Base-by-base conservation (phyloP, 2,113 vertebrate genomes). In the Solenodon paradoxus region DNA sequence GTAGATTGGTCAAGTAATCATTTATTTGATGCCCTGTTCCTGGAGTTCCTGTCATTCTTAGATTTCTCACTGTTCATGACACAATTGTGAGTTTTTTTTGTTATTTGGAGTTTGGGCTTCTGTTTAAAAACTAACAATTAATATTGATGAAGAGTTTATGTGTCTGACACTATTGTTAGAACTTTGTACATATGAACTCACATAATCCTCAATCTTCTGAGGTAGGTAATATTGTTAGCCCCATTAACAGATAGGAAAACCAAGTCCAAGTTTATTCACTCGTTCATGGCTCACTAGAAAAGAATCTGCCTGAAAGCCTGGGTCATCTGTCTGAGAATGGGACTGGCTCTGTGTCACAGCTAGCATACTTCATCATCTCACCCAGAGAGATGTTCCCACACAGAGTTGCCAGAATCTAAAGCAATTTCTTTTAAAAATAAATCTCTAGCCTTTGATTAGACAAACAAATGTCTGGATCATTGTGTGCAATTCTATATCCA, bases 401-500 rank as follows among this genome's bases (percentile, higher is more conserved):
- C 26, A 51, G 72, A 78, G 8, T n/a, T 78, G 17, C 38, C 78
- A 87, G 57, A 6, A 9, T 11, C 16, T 66, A 49, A 74, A 82
- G 68, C 30, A 78, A 61, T 45, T 85, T 63, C 68, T 89, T 59
- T 88, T 35, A 81, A 92, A 92, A 83, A 79, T 68, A 74, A 83
- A 53, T 59, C 28, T 84, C 28, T 74, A 61, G 20, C 5, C 17
- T 85, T 81, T 64, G 35, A 75, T 49, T 69, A 81, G 61, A 88
- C 40, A 96, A 72, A 85, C 5, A 11, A 96, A 96, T 28, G 24
- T 66, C 13, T 68, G 47, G 3, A 79, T 94, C 72, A 55, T 63
- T 83, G n/a, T 47, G 30, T 95, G 42, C 28, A 69, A 49, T 74
- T 83, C 49, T 87, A 32, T 15, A 72, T n/a, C 6, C 26, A 42